Evolutionary conservation across 1,140 invertebrate species (phyloP).

Genomic region (Drosophila sp.): DNA sequence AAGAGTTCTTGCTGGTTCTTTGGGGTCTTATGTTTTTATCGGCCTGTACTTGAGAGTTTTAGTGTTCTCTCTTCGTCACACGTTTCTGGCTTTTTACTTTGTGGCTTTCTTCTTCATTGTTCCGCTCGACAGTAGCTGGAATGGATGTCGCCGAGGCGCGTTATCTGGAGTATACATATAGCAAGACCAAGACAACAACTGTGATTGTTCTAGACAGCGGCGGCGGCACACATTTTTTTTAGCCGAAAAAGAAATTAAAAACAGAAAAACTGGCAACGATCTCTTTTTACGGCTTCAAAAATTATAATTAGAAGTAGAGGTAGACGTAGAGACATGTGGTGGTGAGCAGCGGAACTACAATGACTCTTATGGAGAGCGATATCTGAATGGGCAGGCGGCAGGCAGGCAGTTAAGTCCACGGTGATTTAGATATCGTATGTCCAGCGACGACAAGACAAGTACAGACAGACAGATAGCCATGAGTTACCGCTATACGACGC

Average conservation of each 20-base stretch:
- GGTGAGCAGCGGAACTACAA: background rate
- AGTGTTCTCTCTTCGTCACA: slow-evolving; percentile 42
- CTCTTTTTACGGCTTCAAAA: slow-evolving; percentile 51
- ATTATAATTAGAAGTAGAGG: slow-evolving; percentile 50
- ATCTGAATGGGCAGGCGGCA: slow-evolving; percentile 30
- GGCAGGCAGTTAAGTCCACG: slow-evolving; percentile 30
- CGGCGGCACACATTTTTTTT: slow-evolving; percentile 32
- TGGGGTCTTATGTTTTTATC: slow-evolving; percentile 59
- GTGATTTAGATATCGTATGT: slow-evolving; percentile 51
- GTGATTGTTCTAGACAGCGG: slow-evolving; percentile 20
- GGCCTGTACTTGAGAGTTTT: slow-evolving; percentile 52
- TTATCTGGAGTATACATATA: slow-evolving; percentile 70
- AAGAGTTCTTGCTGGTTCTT: slow-evolving; percentile 32
- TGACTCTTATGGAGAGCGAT: slow-evolving; percentile 39
- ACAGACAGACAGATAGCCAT: slow-evolving; percentile 43
- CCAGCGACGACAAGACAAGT: slow-evolving; percentile 18
- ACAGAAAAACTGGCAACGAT: slow-evolving; percentile 45
- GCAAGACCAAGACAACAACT: background rate
- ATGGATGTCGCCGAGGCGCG: slow-evolving; percentile 52
- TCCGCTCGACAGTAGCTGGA: slow-evolving; percentile 61
- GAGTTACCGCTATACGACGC: slow-evolving; percentile 67
- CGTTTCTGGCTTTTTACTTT: slow-evolving; percentile 60
- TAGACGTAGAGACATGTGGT: slow-evolving; percentile 13
- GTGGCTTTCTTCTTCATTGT: slow-evolving; percentile 70
- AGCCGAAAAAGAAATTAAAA: slow-evolving; percentile 37